Evolutionary conservation across 2,888 invertebrate species (phyloP), one percentile per base, ranked within the genome.

Genomic region (Meliscaeva auricollis): DNA sequence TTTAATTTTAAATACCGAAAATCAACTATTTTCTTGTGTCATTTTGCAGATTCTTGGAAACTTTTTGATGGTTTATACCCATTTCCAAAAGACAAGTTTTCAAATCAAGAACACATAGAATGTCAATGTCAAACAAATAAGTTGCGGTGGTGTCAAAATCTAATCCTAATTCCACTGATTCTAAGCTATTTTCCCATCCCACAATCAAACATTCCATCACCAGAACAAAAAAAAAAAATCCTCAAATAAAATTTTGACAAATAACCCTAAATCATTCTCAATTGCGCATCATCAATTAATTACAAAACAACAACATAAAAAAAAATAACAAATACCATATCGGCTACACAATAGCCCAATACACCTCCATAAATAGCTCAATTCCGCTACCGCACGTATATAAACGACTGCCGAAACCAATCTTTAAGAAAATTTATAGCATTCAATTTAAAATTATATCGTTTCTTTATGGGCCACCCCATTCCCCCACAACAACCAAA

Each of bases 391-490:
- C 76, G 44, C 76, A 73, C 68, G 48, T 64, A 77, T 73, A 64
- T 56, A 69, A 66, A 79, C 38, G 38, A 62, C 58, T 6, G 38
- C 50, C 56, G 46, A 64, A 64, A 76, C 66, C 80, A 80, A 76
- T 68, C 46, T 46, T 30, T n/a, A 9, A 26, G n/a, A 56, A 73
- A 84, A 85, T 85, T 85, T 85, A 85, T 85, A 30, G 81, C 81
- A 77, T 85, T 81, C 81, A 85, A 85, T 85, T 85, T 85, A 76
- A 77, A 85, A 85, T 81, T 76, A 85, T 81, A 81, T 81, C 81
- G 77, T 62, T 81, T 68, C 73, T 80, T 85, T 81, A 85, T 76
- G 76, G 68, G 50, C 35, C 8, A 8, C 41, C 7, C 32, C 9
- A 35, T 22, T 41, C 41, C 35, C 66, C 50, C 26, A 35, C 46